A percentile compares a stretch with the other conserved stretches of the same genome.
Evolutionary conservation across 1,140 invertebrate species (phyloP).

Genomic region (Euglossa dilemma): DNA sequence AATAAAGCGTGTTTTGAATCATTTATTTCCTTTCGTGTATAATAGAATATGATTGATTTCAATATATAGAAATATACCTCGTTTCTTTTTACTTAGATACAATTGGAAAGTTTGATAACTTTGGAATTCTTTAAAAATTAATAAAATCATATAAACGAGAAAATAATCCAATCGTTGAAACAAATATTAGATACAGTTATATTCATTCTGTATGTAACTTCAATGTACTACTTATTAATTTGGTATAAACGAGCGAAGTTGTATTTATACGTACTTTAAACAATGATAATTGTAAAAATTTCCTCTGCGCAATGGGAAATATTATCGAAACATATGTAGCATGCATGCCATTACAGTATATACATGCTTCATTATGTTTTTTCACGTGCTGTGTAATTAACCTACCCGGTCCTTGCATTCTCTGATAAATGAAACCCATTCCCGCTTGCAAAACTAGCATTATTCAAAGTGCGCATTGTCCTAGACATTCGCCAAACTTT

Average conservation of each 20-base stretch:
- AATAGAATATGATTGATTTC: too few species aligned
- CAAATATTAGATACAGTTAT: too few species aligned
- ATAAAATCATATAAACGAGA: too few species aligned
- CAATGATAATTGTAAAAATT: background rate
- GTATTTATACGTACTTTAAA: background rate
- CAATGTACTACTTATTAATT: background rate
- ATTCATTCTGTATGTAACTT: background rate
- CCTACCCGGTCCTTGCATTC: conserved; percentile 22
- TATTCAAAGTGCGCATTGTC: conserved; percentile 20
- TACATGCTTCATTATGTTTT: conserved; percentile 6
- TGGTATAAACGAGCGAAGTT: background rate
- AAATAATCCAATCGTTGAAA: too few species aligned
- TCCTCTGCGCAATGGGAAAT: background rate
- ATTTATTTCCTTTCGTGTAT: too few species aligned
- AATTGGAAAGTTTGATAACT: too few species aligned
- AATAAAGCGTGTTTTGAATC: too few species aligned
- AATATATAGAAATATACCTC: too few species aligned
- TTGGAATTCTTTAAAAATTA: too few species aligned
- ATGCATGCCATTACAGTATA: background rate
- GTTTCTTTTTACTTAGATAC: too few species aligned
- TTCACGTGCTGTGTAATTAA: conserved; percentile 23
- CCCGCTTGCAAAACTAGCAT: conserved; percentile 18
- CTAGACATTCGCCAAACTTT: conserved; percentile 1
- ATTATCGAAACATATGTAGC: background rate
- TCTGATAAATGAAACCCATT: conserved; percentile 32